A percentile compares a stretch with the other conserved stretches of the same genome.
Evolutionary conservation across 35 echinoderm and acorn worm species (phyloP).

Genomic region (Ophiothrix spiculata): DNA sequence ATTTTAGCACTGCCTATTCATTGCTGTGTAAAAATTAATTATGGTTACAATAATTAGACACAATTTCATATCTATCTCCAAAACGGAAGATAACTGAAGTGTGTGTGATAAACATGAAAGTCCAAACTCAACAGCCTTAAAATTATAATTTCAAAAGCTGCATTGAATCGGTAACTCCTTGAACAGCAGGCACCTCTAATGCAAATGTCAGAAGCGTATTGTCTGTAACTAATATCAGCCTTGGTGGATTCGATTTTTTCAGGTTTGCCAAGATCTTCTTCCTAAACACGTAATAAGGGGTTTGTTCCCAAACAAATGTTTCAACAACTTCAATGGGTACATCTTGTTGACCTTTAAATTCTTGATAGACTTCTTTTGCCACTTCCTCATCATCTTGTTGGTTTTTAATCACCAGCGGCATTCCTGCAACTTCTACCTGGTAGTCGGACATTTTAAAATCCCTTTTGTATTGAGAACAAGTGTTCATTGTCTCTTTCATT

Average conservation of each 20-base stretch:
- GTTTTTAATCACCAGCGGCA: background rate
- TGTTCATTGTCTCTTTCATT: conserved; percentile 9
- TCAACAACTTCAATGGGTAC: background rate
- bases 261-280: background rate
- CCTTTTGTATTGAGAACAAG: background rate
- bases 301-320: background rate
- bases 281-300: background rate
- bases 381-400: background rate
- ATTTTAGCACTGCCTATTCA: no score
- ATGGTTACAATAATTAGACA: no score
- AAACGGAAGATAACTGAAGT: no score
- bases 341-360: background rate
- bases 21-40: no score
- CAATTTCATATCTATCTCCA: no score
- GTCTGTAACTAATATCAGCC: no score
- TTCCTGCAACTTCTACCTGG: background rate
- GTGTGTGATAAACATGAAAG: no score
- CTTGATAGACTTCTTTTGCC: background rate
- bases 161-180: background rate
- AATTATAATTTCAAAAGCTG: no score
- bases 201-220: no score
- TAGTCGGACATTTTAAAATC: background rate
- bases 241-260: background rate
- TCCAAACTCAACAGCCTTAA: no score
- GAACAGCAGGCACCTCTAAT: background rate